Percentiles rank a stretch among this genome's conserved stretches.
These are phyloP conservation scores for Dryococelus australis DNA, from an alignment of 2,888 invertebrate species.

Conservation along the genomic window DNA sequence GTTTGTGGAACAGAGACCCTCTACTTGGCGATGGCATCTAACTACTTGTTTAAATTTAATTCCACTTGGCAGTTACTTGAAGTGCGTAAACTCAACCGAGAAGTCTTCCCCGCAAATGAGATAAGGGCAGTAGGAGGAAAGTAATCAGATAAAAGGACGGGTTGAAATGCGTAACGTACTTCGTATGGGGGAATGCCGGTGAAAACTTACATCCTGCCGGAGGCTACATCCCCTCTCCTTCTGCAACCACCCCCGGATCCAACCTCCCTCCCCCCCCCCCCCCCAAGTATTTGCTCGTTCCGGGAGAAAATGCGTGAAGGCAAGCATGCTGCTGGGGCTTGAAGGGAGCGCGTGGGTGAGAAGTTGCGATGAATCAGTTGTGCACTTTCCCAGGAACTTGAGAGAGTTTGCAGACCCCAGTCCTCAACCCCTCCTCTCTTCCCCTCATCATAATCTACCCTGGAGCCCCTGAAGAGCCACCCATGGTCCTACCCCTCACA, in stretches of 20 bases:
- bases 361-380: constrained; percentile 32
- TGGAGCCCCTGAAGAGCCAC: constrained; percentile 4
- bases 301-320: background rate
- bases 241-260: background rate
- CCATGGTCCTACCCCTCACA: background rate
- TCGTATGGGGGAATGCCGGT: background rate
- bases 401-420: constrained; percentile 16
- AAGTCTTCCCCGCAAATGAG: background rate
- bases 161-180: background rate
- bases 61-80: no score
- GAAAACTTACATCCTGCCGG: background rate
- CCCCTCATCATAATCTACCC: background rate
- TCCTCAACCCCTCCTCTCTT: constrained; percentile 25
- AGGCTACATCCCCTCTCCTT: background rate
- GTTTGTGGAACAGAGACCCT: no score
- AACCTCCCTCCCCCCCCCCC: background rate
- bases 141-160: background rate
- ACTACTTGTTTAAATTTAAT: no score
- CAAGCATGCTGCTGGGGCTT: constrained; percentile 6
- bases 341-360: background rate
- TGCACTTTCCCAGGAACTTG: constrained; percentile 35
- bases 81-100: background rate
- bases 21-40: no score
- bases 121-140: background rate
- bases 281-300: background rate